phyloP scores from a whole-genome alignment of 1,140 invertebrate genomes.

The Rhizoglyphus robini region DNA sequence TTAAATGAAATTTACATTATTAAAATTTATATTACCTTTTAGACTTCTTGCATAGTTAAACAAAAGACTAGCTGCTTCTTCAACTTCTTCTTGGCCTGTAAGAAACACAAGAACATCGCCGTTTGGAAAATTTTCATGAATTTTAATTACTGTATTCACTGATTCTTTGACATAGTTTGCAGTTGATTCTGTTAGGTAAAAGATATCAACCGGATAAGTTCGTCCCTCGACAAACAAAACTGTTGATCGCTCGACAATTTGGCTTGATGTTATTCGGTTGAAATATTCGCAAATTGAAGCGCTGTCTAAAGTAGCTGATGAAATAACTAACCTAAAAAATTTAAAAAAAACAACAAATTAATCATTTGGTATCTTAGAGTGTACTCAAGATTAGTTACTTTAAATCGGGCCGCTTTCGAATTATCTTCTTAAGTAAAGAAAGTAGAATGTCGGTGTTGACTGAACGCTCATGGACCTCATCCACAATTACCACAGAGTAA shows the following conservation, averaged over 20 bases:
- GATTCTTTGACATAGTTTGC: conserved; percentile 77
- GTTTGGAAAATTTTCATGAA: conserved; percentile 61
- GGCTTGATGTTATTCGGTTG: conserved; percentile 41
- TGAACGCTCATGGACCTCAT: conserved; percentile 91
- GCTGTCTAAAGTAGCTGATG: conserved; percentile 89
- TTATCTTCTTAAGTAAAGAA: conserved; percentile 83
- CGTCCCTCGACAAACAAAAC: conserved; percentile 79
- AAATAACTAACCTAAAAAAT: conserved; percentile 66
- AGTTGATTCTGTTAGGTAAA: conserved; percentile 68
- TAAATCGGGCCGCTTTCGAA: conserved; percentile 65
- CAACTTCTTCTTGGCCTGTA: conserved; percentile 85
- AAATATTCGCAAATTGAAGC: conserved; percentile 75
- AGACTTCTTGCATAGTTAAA: conserved; percentile 29
- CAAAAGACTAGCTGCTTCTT: conserved; percentile 52
- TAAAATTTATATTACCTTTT: conserved; percentile 33
- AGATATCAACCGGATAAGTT: conserved; percentile 71
- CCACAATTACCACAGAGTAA: conserved; percentile 80
- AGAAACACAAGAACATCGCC: conserved; percentile 88
- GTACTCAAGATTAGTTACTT: too few species aligned
- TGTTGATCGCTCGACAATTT: conserved; percentile 51
- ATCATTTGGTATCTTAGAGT: too few species aligned
- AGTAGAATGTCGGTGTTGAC: conserved; percentile 84
- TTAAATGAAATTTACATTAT: background rate
- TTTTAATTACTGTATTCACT: conserved; percentile 73
- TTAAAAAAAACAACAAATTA: too few species aligned